Evolutionary conservation across 2,113 vertebrate genomes (phyloP), one percentile per base, ranked within the genome.

Genomic region (Solea senegalensis): DNA sequence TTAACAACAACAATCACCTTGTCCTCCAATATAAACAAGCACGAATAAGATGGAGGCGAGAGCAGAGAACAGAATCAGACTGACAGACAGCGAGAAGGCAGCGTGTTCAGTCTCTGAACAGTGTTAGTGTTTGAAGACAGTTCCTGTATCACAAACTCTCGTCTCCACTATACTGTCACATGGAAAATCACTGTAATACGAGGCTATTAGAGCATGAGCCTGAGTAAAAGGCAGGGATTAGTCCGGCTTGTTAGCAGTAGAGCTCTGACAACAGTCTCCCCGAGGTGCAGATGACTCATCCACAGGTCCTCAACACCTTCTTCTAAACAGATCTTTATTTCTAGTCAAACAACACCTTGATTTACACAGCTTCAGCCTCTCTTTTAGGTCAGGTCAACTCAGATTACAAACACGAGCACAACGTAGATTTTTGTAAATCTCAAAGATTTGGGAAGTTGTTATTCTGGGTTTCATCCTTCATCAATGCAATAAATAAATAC

Each of bases 191-290:
- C 65, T 67, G 61, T 76, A 84, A 82, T 63, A 71, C 61, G 75
- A 73, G 75, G 65, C 76, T 80, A 81, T 84, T 81, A 74, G 67
- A 86, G 73, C 72, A 65, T 72, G 71, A 13, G 69, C 48, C 63
- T 16, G 43, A 74, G 75, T 70, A 77, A 80, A 81, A 73, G 64
- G 74, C 43, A 58, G 62, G 80, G 81, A 83, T 88, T 86, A 82
- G 80, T 55, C 70, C 1, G 28, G 59, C 62, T 79, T 80, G 9
- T 85, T 78, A 67, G 65, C 73, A 63, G 83, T 74, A 69, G 76
- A 79, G 65, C 74, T 76, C 69, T 60, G 77, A 84, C 82, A 86
- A 74, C 62, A 75, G 71, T 64, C 53, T 79, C 78, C 84, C 65
- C 10, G 65, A 85, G 82, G 80, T 56, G 81, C 69, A 71, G 74